Base-by-base conservation (phyloP, 2,113 vertebrate species). In the Megaceryle maxima region DNA sequence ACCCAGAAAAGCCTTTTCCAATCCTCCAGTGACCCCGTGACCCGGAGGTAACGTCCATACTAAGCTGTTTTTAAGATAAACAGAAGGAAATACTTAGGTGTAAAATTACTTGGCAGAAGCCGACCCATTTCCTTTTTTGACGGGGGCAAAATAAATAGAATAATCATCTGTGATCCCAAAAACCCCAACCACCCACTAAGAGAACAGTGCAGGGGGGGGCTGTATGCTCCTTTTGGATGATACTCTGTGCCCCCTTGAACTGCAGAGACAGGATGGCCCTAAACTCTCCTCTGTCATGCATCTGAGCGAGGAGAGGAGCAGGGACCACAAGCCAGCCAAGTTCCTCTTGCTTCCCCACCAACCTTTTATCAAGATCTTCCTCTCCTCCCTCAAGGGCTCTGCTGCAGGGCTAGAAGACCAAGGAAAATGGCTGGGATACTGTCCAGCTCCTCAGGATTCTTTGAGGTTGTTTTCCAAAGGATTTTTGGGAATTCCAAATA, bases 71-170 rank as follows among this genome's bases (percentile, higher is more conserved):
- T 97, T 91, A 95, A 92, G 94, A 95, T 93, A 95, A 97, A 96
- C 90, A 96, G 94, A 95, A 96, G 88, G 94, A 96, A 97, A 97
- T 95, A 89, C 93, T 95, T 95, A 64, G 72, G 96, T 94, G 96
- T 97, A 95, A 96, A 96, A 89, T 97, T 90, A 96, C 96, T 97
- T 97, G 95, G 96, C 96, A 96, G 75, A 91, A 77, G 88, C 51
- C 1, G 3, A 57, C 72, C 78, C 15, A 3, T 83, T 95, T 95
- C 92, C 94, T 79, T 72, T 91, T 90, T 76, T 74, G 93, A 93
- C 64, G 70, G 91, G 91, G 90, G 84, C 92, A 96, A 92, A 96
- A 94, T 89, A 96, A 96, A 97, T 80, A 92, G 70, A 79, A 67
- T 57, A 75, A 87, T 82, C 60, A 57, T 77, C 92, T 21, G 8